Evolutionary conservation across 92 coral and sea anemone genomes (phyloP).

Genomic region (Meandrina meandrites): DNA sequence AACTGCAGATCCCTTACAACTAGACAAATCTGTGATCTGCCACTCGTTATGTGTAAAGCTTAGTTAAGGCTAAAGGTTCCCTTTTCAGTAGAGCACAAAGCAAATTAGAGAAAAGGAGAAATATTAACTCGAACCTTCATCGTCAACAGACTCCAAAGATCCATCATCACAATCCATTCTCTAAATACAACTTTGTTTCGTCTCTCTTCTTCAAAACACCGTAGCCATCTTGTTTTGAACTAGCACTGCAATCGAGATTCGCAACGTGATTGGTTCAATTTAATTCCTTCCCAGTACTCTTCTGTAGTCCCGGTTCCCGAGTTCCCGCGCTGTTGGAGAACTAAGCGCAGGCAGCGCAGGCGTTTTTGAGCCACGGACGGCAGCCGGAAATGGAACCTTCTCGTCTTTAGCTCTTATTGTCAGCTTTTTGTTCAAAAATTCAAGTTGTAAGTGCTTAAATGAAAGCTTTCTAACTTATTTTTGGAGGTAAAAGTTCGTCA

Average conservation of each 20-base stretch:
- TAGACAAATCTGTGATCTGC: background rate
- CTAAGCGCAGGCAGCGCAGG: no score
- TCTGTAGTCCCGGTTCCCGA: no score
- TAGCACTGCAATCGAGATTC: background rate
- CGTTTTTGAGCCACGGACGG: no score
- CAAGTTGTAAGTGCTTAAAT: no score
- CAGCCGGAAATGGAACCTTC: no score
- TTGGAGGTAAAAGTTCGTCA: no score
- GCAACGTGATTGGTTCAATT: conserved; percentile 24
- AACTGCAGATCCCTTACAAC: background rate
- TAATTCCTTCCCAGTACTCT: conserved; percentile 17
- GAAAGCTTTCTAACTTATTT: no score
- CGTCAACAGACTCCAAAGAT: conserved; percentile 14
- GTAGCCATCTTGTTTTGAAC: conserved; percentile 36
- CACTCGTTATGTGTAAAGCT: no score
- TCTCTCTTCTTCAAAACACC: background rate
- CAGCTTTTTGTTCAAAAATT: no score
- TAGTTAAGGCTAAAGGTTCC: background rate
- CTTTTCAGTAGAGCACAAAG: background rate
- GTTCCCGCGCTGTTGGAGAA: background rate
- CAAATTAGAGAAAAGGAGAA: background rate
- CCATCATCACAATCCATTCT: conserved; percentile 24
- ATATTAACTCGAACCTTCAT: conserved; percentile 23
- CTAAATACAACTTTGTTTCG: background rate
- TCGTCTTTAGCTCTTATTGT: no score